A percentile compares a stretch with the other conserved stretches of the same genome.
phyloP scores from a whole-genome alignment of 2,888 invertebrate genomes.

The Mesopsocus fuscifrons region DNA sequence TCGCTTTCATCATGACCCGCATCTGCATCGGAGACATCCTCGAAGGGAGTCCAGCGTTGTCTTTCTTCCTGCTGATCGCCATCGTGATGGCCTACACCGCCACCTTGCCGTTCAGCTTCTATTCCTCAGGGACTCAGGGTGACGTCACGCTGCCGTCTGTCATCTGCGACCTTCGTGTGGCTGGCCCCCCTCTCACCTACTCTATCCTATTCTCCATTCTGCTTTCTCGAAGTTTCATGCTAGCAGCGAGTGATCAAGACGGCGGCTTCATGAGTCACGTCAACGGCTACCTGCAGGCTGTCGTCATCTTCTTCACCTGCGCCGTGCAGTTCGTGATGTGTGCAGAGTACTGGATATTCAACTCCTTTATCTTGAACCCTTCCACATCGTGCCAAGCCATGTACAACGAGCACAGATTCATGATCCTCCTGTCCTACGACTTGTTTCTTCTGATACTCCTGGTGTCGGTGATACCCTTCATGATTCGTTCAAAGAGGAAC shows the following conservation, averaged over 20 bases:
- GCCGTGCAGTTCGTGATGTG: conserved; percentile 32
- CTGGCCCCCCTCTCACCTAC: conserved; percentile 37
- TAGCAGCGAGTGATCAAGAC: conserved; percentile 41
- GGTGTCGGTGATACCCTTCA: conserved; percentile 36
- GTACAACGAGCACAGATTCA: conserved; percentile 28
- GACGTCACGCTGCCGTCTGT: conserved; percentile 16
- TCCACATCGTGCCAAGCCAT: conserved; percentile 28
- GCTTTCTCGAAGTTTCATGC: conserved; percentile 39
- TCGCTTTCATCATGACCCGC: conserved; percentile 41
- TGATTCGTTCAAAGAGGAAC: conserved; percentile 42
- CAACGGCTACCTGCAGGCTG: conserved; percentile 45
- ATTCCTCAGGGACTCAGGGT: conserved; percentile 7
- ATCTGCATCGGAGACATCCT: conserved; percentile 41
- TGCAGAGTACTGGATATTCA: conserved; percentile 23
- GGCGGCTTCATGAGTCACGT: conserved; percentile 48
- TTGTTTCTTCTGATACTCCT: conserved; percentile 36
- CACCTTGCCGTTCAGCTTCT: conserved; percentile 25
- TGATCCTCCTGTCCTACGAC: conserved; percentile 38
- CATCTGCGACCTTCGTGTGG: conserved; percentile 35
- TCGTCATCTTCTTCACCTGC: conserved; percentile 41
- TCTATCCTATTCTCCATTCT: conserved; percentile 42
- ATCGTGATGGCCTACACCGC: conserved; percentile 26
- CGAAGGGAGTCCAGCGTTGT: conserved; percentile 39
- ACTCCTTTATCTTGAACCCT: conserved; percentile 28
- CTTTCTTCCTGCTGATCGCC: conserved; percentile 24